Percentiles rank a stretch among this genome's conserved stretches.
phyloP scores from a whole-genome alignment of 2,888 invertebrate species.

The Diarsia mendica region DNA sequence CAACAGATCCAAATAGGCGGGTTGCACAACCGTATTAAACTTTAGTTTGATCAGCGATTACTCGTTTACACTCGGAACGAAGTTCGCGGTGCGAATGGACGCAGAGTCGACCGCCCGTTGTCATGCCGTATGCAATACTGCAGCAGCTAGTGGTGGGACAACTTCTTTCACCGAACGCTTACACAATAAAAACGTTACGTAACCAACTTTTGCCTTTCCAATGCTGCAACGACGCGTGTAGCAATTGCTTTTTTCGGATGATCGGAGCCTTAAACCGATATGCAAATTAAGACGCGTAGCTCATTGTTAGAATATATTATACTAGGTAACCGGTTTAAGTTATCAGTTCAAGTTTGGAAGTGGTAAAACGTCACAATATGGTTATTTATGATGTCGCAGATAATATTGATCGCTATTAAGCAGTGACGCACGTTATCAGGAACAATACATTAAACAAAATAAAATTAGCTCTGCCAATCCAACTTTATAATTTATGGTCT shows the following conservation, averaged over 20 bases:
- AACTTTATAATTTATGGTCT: background rate
- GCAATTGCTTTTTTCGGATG: slow-evolving; percentile 75
- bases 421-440: background rate
- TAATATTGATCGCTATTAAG: background rate
- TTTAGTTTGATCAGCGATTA: slow-evolving; percentile 50
- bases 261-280: slow-evolving; percentile 60
- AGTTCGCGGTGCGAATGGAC: slow-evolving; percentile 63
- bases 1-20: slow-evolving; percentile 51
- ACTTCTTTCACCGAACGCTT: slow-evolving; percentile 84
- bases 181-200: slow-evolving; percentile 85
- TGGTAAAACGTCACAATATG: slow-evolving; percentile 1
- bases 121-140: slow-evolving; percentile 82
- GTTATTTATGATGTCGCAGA: background rate
- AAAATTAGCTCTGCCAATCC: background rate
- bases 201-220: slow-evolving; percentile 85
- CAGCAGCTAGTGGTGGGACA: slow-evolving; percentile 74
- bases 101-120: slow-evolving; percentile 75
- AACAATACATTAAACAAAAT: background rate
- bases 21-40: slow-evolving; percentile 66
- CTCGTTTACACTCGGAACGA: slow-evolving; percentile 51
- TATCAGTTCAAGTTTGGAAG: slow-evolving; percentile 56
- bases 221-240: slow-evolving; percentile 77
- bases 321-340: slow-evolving; percentile 57
- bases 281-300: slow-evolving; percentile 43
- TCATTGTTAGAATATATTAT: slow-evolving; percentile 42